A percentile compares a stretch with the other conserved stretches of the same genome.
These are phyloP conservation scores for Camponotus fellah DNA, from an alignment of 2,888 invertebrate genomes.

Conservation along the genomic window DNA sequence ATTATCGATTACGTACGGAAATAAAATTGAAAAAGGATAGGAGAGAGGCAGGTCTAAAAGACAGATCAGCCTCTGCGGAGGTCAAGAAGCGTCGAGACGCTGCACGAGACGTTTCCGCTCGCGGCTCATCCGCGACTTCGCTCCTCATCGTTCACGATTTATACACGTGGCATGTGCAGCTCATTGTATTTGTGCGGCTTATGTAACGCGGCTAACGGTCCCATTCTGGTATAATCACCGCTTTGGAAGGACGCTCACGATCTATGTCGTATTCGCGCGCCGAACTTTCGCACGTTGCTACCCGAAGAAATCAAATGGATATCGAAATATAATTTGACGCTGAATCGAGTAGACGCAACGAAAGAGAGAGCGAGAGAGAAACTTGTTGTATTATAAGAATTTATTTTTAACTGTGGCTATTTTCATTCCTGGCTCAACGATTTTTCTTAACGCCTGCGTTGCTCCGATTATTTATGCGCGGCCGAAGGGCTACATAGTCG, in stretches of 20 bases:
- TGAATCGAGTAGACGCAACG: conserved; percentile 43
- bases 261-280: neutral
- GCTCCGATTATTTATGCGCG: conserved; percentile 52
- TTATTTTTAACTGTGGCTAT: conserved; percentile 47
- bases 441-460: conserved; percentile 52
- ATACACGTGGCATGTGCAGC: neutral
- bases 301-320: conserved; percentile 27
- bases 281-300: neutral
- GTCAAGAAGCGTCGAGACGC: conserved; percentile 16
- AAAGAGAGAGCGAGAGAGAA: conserved; percentile 5
- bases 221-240: conserved; percentile 44
- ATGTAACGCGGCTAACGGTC: conserved; percentile 44
- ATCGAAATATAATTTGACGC: conserved; percentile 32
- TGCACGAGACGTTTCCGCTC: conserved; percentile 13
- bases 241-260: conserved; percentile 28
- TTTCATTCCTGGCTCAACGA: conserved; percentile 49
- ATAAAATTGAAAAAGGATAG: conserved; percentile 68
- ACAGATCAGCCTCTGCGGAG: conserved; percentile 34
- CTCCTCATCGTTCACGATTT: conserved; percentile 10
- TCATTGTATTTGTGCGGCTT: conserved; percentile 48
- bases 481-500: conserved; percentile 50
- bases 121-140: neutral
- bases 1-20: conserved; percentile 75
- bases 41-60: conserved; percentile 59
- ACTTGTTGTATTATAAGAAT: conserved; percentile 52